phyloP scores from a whole-genome alignment of 92 coral and sea anemone species.

The Chrysogorgia sp. region DNA sequence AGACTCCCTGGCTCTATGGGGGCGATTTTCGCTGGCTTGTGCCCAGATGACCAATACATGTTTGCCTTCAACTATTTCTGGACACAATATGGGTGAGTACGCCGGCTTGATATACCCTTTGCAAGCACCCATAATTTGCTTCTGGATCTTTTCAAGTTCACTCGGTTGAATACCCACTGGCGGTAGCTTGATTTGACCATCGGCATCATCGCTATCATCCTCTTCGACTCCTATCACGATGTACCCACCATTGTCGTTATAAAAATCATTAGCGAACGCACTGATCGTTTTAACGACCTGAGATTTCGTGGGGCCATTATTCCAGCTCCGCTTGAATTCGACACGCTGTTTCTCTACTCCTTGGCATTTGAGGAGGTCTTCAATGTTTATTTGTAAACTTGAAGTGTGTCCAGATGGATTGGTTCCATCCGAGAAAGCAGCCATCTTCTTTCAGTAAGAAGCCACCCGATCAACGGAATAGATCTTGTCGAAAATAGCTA shows the following conservation, averaged over 20 bases:
- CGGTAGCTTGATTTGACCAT: conserved; percentile 59
- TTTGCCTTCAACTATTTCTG: conserved; percentile 57
- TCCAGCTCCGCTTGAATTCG: conserved; percentile 73
- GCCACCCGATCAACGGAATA: no score
- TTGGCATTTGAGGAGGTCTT: conserved; percentile 53
- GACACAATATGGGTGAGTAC: conserved; percentile 61
- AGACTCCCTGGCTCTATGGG: conserved; percentile 63
- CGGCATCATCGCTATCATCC: conserved; percentile 46
- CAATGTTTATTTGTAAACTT: conserved; percentile 50
- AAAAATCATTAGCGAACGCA: conserved; percentile 78
- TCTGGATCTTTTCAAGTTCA: conserved; percentile 62
- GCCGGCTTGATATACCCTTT: conserved; percentile 59
- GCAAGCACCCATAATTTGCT: conserved; percentile 70
- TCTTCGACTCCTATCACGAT: conserved; percentile 73
- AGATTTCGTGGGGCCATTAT: conserved; percentile 58
- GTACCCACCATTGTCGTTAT: conserved; percentile 79
- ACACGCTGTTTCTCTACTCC: conserved; percentile 72
- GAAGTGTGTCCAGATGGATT: conserved; percentile 41
- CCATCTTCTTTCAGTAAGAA: no score
- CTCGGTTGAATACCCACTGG: conserved; percentile 58
- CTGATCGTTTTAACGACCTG: conserved; percentile 71
- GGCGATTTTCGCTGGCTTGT: conserved; percentile 66
- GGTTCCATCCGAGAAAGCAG: not conserved
- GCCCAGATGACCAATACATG: conserved; percentile 70
- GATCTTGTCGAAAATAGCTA: no score